Evolutionary conservation across 2,113 vertebrate species (phyloP).

Genomic region (Notothenia coriiceps): DNA sequence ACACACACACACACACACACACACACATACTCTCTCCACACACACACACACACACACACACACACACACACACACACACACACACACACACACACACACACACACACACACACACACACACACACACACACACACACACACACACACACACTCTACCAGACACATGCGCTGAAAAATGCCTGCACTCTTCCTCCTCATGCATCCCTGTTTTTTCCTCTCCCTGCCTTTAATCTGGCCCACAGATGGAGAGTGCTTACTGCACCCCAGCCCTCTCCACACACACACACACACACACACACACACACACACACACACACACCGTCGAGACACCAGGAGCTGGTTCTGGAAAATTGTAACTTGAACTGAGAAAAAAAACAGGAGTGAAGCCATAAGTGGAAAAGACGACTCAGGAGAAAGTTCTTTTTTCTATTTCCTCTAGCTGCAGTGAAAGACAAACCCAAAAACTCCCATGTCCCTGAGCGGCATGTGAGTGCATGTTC

Average conservation of each 20-base stretch:
- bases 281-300: slow-evolving; percentile 26
- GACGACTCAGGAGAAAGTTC: slow-evolving; percentile 68
- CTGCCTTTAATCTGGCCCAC: slow-evolving; percentile 73
- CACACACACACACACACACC: slow-evolving; percentile 42
- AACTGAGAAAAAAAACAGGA: slow-evolving; percentile 62
- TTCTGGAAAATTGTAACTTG: slow-evolving; percentile 77
- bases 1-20: too few relatives aligned
- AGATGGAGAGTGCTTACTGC: slow-evolving; percentile 72
- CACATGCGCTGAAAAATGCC: too few relatives aligned
- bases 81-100: not conserved
- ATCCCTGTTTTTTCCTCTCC: slow-evolving; percentile 39
- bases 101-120: slow-evolving; percentile 18
- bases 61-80: slow-evolving; percentile 24
- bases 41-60: slow-evolving; percentile 20
- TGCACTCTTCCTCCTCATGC: slow-evolving; percentile 35
- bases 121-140: too few relatives aligned
- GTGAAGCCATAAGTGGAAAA: slow-evolving; percentile 76
- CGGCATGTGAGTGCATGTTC: slow-evolving; percentile 24
- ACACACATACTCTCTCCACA: too few relatives aligned
- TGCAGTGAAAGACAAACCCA: slow-evolving; percentile 44
- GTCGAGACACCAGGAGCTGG: slow-evolving; percentile 50
- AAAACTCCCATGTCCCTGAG: slow-evolving; percentile 23
- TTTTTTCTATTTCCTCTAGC: slow-evolving; percentile 52
- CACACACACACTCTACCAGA: too few relatives aligned
- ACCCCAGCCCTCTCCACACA: slow-evolving; percentile 33